Evolutionary conservation across 1,140 invertebrate genomes (phyloP).

Genomic region (Diabrotica virgifera): DNA sequence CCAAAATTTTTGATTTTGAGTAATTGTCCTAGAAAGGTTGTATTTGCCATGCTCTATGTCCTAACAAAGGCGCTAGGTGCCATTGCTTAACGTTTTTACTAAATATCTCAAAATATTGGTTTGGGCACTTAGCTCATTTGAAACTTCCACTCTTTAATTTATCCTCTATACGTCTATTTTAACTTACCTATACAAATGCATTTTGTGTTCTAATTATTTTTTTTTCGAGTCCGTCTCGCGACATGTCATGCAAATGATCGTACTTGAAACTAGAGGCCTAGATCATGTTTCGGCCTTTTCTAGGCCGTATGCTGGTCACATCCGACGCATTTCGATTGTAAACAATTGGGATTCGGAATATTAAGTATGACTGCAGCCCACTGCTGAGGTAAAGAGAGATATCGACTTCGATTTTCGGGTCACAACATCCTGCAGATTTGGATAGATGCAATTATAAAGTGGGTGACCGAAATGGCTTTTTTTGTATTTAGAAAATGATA

Average conservation of each 20-base stretch:
- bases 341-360: neutral
- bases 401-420: neutral
- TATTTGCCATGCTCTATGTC: no score
- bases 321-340: neutral
- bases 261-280: neutral
- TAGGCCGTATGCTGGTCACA: neutral
- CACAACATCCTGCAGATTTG: neutral
- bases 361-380: neutral
- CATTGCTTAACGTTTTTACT: no score
- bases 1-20: no score
- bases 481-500: neutral
- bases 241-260: neutral
- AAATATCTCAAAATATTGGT: no score
- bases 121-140: no score
- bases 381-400: neutral
- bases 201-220: neutral
- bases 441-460: neutral
- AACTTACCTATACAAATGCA: neutral
- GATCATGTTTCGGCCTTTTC: neutral
- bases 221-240: neutral
- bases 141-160: no score
- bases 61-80: no score
- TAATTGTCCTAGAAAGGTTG: no score
- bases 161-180: no score
- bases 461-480: neutral